Conservation (phyloP, 2,113 vertebrate genomes). For the Orientallactaga bullata region DNA sequence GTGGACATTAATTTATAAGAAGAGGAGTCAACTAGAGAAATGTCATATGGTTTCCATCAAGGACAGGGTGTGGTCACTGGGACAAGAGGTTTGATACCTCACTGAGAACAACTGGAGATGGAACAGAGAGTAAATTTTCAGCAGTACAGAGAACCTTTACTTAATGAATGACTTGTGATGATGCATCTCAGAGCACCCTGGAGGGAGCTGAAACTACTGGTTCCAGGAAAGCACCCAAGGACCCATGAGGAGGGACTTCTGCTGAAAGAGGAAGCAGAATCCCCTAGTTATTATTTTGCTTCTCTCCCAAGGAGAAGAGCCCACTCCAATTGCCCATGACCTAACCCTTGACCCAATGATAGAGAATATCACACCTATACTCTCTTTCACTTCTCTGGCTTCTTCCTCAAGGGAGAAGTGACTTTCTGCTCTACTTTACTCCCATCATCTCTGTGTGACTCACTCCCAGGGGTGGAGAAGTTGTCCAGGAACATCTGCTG, state of each 20-base stretch:
- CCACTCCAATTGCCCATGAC: accelerated
- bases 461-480: neutral
- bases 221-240: constrained; percentile 20
- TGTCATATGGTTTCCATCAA: neutral
- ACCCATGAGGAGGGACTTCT: neutral
- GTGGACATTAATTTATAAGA: neutral
- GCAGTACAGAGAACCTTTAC: neutral
- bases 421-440: neutral
- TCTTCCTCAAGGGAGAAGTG: neutral
- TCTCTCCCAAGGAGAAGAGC: neutral
- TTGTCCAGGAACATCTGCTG: neutral
- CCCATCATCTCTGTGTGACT: neutral
- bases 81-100: neutral
- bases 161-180: neutral
- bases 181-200: constrained; percentile 38
- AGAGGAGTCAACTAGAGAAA: neutral
- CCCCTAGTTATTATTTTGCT: neutral
- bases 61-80: neutral
- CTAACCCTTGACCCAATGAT: neutral
- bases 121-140: neutral
- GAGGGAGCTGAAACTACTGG: neutral
- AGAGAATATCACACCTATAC: neutral
- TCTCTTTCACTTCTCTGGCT: neutral
- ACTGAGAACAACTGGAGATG: neutral
- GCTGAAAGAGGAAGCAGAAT: neutral